Conservation (phyloP, 2,888 invertebrate species). For the Nomada lathburiana region DNA sequence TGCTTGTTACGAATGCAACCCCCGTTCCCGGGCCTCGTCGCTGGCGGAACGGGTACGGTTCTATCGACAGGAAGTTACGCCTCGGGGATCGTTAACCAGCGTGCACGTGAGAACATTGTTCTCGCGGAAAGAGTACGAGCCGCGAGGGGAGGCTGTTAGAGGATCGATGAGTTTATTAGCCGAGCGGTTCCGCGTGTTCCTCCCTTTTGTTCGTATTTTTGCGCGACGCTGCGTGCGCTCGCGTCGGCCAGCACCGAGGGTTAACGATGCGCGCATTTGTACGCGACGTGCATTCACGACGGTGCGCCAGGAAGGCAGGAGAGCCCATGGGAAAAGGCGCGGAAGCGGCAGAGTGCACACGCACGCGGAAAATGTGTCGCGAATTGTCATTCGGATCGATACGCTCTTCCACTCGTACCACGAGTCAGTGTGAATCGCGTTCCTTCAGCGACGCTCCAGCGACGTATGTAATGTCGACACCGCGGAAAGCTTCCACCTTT, state of each 20-base stretch:
- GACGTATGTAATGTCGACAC: background rate
- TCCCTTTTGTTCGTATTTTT: constrained; percentile 54
- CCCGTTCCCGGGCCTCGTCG: background rate
- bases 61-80: constrained; percentile 22
- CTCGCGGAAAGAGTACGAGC: background rate
- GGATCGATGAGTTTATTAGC: constrained; percentile 53
- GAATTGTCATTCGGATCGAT: constrained; percentile 64
- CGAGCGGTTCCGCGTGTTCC: constrained; percentile 39
- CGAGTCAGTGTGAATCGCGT: background rate
- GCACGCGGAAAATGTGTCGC: constrained; percentile 60
- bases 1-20: background rate
- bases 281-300: constrained; percentile 51
- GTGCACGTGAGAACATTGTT: background rate
- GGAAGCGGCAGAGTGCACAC: constrained; percentile 41
- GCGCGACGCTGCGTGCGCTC: constrained; percentile 15
- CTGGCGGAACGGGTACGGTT: background rate
- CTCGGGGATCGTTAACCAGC: constrained; percentile 13
- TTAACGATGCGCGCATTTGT: constrained; percentile 62
- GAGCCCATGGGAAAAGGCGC: constrained; percentile 39
- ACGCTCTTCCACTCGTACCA: constrained; percentile 2
- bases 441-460: background rate
- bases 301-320: constrained; percentile 21
- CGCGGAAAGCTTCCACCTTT: background rate
- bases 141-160: background rate
- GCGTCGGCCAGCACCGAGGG: constrained; percentile 24